Base-by-base conservation (phyloP, 2,888 invertebrate genomes). In the Mesorhabditis spiculigera region DNA sequence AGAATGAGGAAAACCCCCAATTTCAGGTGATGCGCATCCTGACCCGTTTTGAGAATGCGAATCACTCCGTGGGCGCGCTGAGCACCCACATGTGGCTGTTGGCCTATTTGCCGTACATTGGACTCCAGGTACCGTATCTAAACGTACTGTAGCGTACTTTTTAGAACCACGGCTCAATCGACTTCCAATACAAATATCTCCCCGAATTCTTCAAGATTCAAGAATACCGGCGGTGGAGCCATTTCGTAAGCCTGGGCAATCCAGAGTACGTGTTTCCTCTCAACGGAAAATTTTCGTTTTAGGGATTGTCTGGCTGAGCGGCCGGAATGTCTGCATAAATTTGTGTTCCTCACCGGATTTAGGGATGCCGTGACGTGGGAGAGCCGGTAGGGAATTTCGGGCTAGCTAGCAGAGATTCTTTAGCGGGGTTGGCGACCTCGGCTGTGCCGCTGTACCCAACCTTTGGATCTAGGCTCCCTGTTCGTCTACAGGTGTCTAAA, bases 311-410 rank as follows among this genome's bases (percentile, higher is more conserved):
- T 76, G 4, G 72, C 77, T 4, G 85, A 85, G 50, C 76, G 79
- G 43, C 82, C 84, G 4, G 67, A 76, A 0, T 85, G 85, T 72
- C 74, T 85, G 10, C 76, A 78, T 65, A 85, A 83, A 65, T 85
- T 85, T 73, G 82, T 85, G 68, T 83, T 85, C 73, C 79, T 82
- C 8, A 85, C 85, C 10, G 85, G 85, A 50, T 85, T 86, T 77
- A 78, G 81, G 61, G 78, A 85, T 66, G 85, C 85, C 13, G 78
- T 83, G 43, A 73, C 81, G 4, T 85, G 85, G 84, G 74, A 75
- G 4, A 76, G 76, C 13, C 68, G 78, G n/a, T 50, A 64, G 61
- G 61, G 43, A 28, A 28, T 28, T 28, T 28, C 28, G 28, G 28
- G 28, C 28, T 28, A 28, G 28, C 28, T 28, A 50, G 58, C n/a